These are phyloP conservation scores for Caenorhabditis sp. DNA, from an alignment of 2,888 invertebrate species.

Conservation along the genomic window DNA sequence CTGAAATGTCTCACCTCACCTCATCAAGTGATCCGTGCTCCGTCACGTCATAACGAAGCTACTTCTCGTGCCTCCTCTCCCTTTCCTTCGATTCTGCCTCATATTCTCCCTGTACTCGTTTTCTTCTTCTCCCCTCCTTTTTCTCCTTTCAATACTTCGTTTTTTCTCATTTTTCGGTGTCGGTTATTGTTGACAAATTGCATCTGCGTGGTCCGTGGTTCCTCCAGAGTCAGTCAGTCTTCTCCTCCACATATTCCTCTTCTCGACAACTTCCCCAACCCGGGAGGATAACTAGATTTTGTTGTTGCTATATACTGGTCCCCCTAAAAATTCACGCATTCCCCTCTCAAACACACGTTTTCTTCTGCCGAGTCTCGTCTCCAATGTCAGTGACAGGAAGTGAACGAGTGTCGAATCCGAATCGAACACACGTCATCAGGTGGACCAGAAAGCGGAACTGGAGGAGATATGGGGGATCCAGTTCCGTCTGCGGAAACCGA, in stretches of 20 bases:
- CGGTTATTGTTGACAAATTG: conserved; percentile 52
- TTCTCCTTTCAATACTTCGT: neutral
- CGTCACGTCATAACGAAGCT: conserved; percentile 53
- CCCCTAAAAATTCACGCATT: conserved; percentile 28
- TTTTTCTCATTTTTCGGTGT: conserved; percentile 11
- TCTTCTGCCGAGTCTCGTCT: too few relatives aligned
- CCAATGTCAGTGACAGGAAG: conserved; percentile 40
- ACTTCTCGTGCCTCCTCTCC: conserved; percentile 6
- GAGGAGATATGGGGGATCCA: neutral
- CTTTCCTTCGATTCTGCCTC: neutral
- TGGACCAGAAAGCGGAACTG: neutral
- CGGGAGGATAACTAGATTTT: conserved; percentile 59
- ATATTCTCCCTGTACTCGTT: neutral
- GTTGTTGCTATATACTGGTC: conserved; percentile 47
- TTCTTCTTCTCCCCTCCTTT: neutral
- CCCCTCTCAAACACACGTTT: conserved; percentile 49
- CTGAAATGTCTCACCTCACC: neutral
- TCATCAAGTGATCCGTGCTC: conserved; percentile 12
- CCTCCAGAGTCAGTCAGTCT: conserved; percentile 17
- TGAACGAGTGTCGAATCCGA: neutral
- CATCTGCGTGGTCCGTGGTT: neutral
- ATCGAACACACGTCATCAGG: conserved; percentile 22
- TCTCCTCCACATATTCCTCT: conserved; percentile 29
- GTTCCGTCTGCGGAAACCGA: conserved; percentile 24
- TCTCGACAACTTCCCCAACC: conserved; percentile 2